Evolutionary conservation across 2,888 invertebrate species (phyloP).

Genomic region (Campoplex capitator): DNA sequence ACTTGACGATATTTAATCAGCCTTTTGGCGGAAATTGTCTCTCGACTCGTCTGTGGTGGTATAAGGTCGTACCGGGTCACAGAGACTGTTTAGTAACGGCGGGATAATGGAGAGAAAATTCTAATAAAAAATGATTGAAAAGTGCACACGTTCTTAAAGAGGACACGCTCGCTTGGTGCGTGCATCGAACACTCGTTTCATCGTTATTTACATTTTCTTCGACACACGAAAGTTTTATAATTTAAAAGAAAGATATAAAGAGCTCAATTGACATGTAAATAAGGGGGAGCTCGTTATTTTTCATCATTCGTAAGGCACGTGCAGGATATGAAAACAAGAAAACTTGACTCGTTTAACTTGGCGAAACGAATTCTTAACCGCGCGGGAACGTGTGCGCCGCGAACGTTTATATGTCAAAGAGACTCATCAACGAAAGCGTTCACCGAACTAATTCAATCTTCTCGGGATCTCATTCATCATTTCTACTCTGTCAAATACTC

Average conservation of each 20-base stretch:
- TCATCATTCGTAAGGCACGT: not conserved
- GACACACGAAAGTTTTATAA: not conserved
- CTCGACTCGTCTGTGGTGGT: conserved; percentile 39
- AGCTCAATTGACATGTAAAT: not conserved
- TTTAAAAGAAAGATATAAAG: not conserved
- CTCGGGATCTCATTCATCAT: not conserved
- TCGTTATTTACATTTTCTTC: not conserved
- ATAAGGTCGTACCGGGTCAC: conserved; percentile 4
- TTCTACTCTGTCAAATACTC: not conserved
- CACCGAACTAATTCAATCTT: conserved; percentile 11
- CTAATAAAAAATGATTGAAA: conserved; percentile 3
- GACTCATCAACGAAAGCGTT: conserved; percentile 16
- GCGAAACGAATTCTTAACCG: not conserved
- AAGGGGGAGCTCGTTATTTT: not conserved
- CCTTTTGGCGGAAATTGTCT: conserved; percentile 44
- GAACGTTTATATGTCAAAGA: conserved; percentile 2
- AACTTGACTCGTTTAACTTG: not conserved
- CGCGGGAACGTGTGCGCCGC: not conserved
- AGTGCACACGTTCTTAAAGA: conserved; percentile 1
- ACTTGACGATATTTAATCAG: conserved; percentile 63
- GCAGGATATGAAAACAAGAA: not conserved
- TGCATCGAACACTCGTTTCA: not conserved
- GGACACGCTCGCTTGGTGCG: not conserved
- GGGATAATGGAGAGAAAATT: conserved; percentile 18
- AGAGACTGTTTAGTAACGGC: conserved; percentile 50